Conservation (phyloP, 2,113 vertebrate genomes). For the Coreoperca whiteheadi region DNA sequence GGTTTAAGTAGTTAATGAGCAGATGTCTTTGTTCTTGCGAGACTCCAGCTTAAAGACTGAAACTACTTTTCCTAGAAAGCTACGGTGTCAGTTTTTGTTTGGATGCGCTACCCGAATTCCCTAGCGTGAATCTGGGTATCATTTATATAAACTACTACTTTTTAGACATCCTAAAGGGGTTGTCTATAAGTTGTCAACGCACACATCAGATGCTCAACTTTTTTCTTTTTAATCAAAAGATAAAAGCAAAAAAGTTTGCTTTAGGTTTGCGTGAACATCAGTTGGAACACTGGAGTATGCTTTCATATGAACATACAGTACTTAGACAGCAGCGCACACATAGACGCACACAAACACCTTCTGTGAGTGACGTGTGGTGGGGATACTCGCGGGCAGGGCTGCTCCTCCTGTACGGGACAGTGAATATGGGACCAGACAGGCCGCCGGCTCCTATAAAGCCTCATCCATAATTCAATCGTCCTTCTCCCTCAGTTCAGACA, state of each 20-base stretch:
- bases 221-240: neutral
- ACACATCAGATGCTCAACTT: conserved; percentile 1
- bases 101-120: neutral
- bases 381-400: conserved; percentile 61
- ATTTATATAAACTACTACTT: neutral
- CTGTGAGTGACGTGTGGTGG: conserved; percentile 61
- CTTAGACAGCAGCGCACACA: conserved; percentile 9
- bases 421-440: conserved; percentile 72
- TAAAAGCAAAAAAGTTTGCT: neutral
- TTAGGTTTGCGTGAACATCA: conserved; percentile 9
- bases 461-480: conserved; percentile 77
- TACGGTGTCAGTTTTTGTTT: conserved; percentile 12
- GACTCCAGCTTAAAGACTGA: neutral
- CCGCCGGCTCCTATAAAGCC: conserved; percentile 70
- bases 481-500: conserved; percentile 63
- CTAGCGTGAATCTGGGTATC: neutral
- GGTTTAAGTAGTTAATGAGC: conserved; percentile 6
- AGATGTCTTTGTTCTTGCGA: neutral
- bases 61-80: conserved; percentile 13
- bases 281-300: neutral
- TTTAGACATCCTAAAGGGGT: neutral
- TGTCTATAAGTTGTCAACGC: neutral
- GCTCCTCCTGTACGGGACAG: conserved; percentile 64
- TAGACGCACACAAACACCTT: conserved; percentile 24
- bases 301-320: conserved; percentile 10